Evolutionary conservation across 2,888 invertebrate species (phyloP), one percentile per base, ranked within the genome.

Genomic region (Amphipoea lucens): DNA sequence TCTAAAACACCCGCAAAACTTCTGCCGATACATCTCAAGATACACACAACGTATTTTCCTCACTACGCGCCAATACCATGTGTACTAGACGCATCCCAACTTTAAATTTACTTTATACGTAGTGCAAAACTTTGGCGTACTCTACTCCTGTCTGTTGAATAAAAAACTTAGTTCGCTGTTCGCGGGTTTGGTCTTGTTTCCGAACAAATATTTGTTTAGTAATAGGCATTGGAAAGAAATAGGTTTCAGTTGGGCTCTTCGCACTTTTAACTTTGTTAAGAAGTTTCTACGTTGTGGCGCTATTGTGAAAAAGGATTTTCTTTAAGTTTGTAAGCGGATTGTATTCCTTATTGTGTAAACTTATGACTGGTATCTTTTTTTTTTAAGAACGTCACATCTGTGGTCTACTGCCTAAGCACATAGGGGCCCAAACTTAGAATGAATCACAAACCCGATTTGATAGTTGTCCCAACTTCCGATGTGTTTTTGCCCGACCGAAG

Each of bases 41-140:
- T 75, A 79, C 69, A 81, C 74, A 81, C 65, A 71, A 78, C 51
- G 79, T 84, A 84, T 87, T 84, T 88, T 81, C 87, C 62, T 85
- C 76, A 79, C 82, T 82, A 76, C 74, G 68, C 80, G 72, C 76
- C 79, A 74, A 88, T 81, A 78, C 66, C 75, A 66, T 67, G 78
- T 79, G 42, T 75, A 78, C 74, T 83, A 83, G 86, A 82, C 83
- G 88, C 89, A 88, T 75, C 66, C 78, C 48, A 90, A 90, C 83
- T 89, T 89, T 87, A 90, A 89, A 89, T 90, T 90, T 89, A 89
- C 89, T 90, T 87, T 84, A 75, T 77, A 87, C 79, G 74, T 84
- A 81, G 83, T 87, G 84, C 74, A 78, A 65, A 89, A 89, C 74
- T 89, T 89, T 48, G 20, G 74, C 74, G 78, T 89, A 81, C 70